phyloP scores from a whole-genome alignment of 1,140 invertebrate species.

The Diorhabda elongata region DNA sequence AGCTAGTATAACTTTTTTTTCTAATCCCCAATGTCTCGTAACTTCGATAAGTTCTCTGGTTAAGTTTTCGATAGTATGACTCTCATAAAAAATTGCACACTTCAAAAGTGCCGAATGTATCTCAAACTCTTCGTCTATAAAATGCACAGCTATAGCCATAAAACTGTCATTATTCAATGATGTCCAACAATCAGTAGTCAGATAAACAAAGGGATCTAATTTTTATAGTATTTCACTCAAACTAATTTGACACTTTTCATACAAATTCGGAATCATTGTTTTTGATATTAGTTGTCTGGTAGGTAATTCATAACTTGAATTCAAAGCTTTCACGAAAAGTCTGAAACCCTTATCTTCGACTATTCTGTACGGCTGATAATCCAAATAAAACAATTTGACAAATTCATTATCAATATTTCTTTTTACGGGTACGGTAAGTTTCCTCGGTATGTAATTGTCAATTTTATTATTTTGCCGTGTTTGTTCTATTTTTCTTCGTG shows the following conservation, averaged over 20 bases:
- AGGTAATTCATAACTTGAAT: constrained; percentile 37
- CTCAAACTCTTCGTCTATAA: constrained; percentile 31
- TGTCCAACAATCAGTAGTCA: constrained; percentile 44
- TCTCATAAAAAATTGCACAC: constrained; percentile 14
- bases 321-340: constrained; percentile 31
- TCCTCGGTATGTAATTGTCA: too few relatives aligned
- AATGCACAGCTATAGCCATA: constrained; percentile 39
- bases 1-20: constrained; percentile 30
- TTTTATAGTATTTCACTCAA: constrained; percentile 13
- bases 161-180: constrained; percentile 38
- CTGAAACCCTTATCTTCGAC: constrained; percentile 38
- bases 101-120: constrained; percentile 23
- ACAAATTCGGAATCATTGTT: constrained; percentile 23
- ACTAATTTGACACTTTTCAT: constrained; percentile 18
- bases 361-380: constrained; percentile 38
- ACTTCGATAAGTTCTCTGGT: too few relatives aligned
- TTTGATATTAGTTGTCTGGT: constrained; percentile 31
- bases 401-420: too few relatives aligned
- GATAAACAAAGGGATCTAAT: constrained; percentile 20
- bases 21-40: constrained; percentile 29
- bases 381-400: constrained; percentile 1
- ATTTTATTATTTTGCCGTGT: too few relatives aligned
- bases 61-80: too few relatives aligned
- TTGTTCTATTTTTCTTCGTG: too few relatives aligned
- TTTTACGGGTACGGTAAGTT: too few relatives aligned